Evolutionary conservation across 2,888 invertebrate genomes (phyloP).

Genomic region (Chymomyza caudatula): DNA sequence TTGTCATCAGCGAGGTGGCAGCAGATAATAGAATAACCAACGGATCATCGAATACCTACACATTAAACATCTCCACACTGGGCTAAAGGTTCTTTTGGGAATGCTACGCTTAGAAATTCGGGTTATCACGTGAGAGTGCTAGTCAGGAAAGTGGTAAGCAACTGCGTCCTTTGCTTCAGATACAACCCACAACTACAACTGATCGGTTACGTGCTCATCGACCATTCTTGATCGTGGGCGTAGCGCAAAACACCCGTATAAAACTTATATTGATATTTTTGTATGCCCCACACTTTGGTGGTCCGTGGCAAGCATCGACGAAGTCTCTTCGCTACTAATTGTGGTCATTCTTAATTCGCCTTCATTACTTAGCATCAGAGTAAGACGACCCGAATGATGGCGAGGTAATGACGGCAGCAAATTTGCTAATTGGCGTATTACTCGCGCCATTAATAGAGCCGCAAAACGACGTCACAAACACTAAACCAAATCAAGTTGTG

Average conservation of each 20-base stretch:
- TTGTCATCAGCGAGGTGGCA: neutral
- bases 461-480: neutral
- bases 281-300: slow-evolving; percentile 39
- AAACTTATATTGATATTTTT: slow-evolving; percentile 23
- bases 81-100: slow-evolving; percentile 21
- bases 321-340: no score
- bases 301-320: slow-evolving; percentile 31
- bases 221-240: slow-evolving; percentile 15
- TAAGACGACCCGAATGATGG: no score
- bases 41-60: slow-evolving; percentile 27
- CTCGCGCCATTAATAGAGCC: slow-evolving; percentile 8
- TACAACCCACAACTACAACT: slow-evolving; percentile 18
- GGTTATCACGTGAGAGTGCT: slow-evolving; percentile 12
- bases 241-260: slow-evolving; percentile 11
- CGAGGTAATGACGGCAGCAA: no score
- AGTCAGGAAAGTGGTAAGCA: slow-evolving; percentile 20
- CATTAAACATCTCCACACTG: slow-evolving; percentile 23
- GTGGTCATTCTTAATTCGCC: no score
- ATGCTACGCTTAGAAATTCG: slow-evolving; percentile 29
- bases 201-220: slow-evolving; percentile 15
- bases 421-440: slow-evolving; percentile 21
- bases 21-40: slow-evolving; percentile 23
- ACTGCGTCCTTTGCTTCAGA: slow-evolving; percentile 27
- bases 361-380: no score
- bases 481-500: no score